Base-by-base conservation (phyloP, 2,888 invertebrate species). In the Julus scanicus region DNA sequence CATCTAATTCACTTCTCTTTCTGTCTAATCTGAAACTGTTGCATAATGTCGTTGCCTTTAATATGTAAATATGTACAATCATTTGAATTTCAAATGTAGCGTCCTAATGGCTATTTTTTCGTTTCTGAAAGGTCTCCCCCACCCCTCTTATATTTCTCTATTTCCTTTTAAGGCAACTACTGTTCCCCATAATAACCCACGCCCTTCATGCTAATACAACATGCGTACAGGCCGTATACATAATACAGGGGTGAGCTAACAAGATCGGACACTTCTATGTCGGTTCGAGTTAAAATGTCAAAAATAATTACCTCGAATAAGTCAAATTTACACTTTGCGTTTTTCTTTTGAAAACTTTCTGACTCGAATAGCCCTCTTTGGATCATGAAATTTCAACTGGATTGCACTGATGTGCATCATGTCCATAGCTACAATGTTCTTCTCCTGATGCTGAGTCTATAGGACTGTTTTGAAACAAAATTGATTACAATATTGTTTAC, bases 31-130 rank as follows among this genome's bases (percentile, higher is more conserved):
- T n/a, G 86, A 57, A 49, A 49, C 48, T 86, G 86, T 53, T 85
- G n/a, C 57, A 48, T 49, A 53, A 86, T 86, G 53, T 1, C 13
- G 53, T 37, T 53, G 86, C 87, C 71, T 87, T 87, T 80, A 87
- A 87, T 87, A 87, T 87, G 87, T 29, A 87, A 87, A 87, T 87
- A 71, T 40, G 37, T 48, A 17, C 71, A 44, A 80, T 37, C 71
- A 87, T 87, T 87, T 87, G 87, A 87, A 87, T 63, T 63, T 87
- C 87, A 87, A 87, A 87, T 87, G 63, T 63, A 17, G 40, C 40
- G 39, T 44, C 80, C 63, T 87, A 87, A 87, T 87, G 87, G 87
- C 80, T 39, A 80, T 80, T 63, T 63, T 53, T 71, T 80, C 40
- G 57, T 87, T 63, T 87, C 63, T 37, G 53, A 84, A 84, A 39